Conservation (phyloP, 2,113 vertebrate species). For the Canis aureus region DNA sequence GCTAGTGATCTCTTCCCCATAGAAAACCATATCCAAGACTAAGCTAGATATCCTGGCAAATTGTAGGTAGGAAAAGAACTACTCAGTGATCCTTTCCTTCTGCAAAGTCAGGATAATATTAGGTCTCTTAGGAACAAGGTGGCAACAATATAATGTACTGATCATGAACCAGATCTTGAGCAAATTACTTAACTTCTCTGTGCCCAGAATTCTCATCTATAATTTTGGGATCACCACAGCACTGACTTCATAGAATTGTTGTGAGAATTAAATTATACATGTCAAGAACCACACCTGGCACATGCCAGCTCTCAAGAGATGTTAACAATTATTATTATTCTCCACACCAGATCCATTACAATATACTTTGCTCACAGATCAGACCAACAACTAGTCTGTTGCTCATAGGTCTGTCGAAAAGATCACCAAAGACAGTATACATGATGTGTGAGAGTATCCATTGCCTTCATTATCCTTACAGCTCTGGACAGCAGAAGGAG, state of each 20-base stretch:
- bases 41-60: neutral
- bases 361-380: neutral
- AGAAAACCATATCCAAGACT: neutral
- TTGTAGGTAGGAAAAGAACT: neutral
- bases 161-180: neutral
- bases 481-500: neutral
- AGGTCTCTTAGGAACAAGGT: neutral
- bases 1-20: neutral
- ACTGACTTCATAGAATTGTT: neutral
- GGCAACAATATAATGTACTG: neutral
- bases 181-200: neutral
- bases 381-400: neutral
- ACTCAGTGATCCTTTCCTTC: neutral
- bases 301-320: neutral
- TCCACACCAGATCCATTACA: neutral
- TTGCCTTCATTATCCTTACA: neutral
- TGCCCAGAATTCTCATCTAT: neutral
- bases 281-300: neutral
- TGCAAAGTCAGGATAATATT: neutral
- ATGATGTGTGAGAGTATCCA: neutral
- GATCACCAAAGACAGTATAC: neutral
- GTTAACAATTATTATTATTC: neutral
- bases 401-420: neutral
- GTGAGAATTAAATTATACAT: neutral
- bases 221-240: neutral